Conservation (phyloP, 2,113 vertebrate species). For the Mesitornis unicolor region DNA sequence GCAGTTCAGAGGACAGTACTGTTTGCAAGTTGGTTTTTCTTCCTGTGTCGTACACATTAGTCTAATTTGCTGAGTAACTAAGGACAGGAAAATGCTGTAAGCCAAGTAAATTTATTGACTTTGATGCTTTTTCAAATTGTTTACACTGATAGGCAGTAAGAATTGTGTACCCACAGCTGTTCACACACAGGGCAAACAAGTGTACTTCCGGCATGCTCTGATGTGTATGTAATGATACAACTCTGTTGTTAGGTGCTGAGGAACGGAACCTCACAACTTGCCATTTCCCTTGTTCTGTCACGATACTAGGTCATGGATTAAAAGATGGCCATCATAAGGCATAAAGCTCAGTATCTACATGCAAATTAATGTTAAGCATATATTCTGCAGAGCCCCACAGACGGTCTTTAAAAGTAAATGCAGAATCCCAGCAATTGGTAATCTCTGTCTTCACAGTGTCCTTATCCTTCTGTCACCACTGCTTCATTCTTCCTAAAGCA, state of each 20-base stretch:
- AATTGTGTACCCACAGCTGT: fast-evolving
- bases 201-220: not conserved
- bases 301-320: not conserved
- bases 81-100: not conserved
- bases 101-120: not conserved
- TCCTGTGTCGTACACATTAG: not conserved
- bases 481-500: not conserved
- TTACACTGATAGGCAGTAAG: not conserved
- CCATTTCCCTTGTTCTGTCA: not conserved
- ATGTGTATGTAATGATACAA: fast-evolving
- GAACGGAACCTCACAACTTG: not conserved
- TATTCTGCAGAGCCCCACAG: not conserved
- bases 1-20: not conserved
- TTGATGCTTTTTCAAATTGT: not conserved
- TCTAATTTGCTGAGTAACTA: not conserved
- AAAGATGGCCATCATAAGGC: not conserved
- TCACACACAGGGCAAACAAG: not conserved
- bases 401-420: not conserved
- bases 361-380: fast-evolving
- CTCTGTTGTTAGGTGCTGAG: not conserved
- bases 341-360: not conserved
- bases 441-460: not conserved
- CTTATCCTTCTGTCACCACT: not conserved
- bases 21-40: not conserved
- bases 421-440: not conserved